Base-by-base conservation (phyloP, 2,888 invertebrate genomes). In the Stenodema calcarata region DNA sequence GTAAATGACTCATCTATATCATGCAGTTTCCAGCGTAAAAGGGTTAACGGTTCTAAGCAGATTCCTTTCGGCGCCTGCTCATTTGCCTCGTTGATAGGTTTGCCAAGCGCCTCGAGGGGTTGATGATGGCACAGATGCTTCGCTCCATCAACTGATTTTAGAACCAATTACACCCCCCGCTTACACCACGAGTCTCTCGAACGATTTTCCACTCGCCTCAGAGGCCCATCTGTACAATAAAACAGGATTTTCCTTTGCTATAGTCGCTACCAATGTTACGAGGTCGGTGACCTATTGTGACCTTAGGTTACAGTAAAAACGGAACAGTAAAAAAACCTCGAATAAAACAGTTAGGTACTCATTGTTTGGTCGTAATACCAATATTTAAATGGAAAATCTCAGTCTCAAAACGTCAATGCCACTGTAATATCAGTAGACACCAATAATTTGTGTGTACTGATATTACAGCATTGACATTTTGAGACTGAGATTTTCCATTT, bases 1-100 rank as follows among this genome's bases (percentile, higher is more conserved):
- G 84, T 84, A 84, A 84, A 84, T 84, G 84, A 84, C 84, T 84
- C 84, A 84, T 84, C 84, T 84, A 84, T 84, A 84, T 84, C 84
- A 84, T 84, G 84, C 70, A 73, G 44, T 44, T 62, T 41, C 78
- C 78, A 73, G 44, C 44, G 73, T 84, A 84, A 84, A 84, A 84
- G 84, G 84, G 84, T 84, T 84, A 84, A 70, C 84, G 84, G 44
- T 44, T 75, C 84, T 84, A 84, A 84, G 84, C 73, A 75, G 84
- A 84, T 84, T 84, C 84, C 73, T 73, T 44, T 84, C 44, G 70
- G 42, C 82, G 82, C 82, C 69, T 70, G 84, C 84, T 84, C 73
- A 84, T 73, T 73, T 70, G 70, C 73, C 41, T 73, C 84, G 84
- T 75, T 84, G 84, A 84, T 84, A 47, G 73, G 84, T 70, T 84